These are phyloP conservation scores for Rutpela maculata DNA, from an alignment of 2,888 invertebrate species.

Conservation along the genomic window DNA sequence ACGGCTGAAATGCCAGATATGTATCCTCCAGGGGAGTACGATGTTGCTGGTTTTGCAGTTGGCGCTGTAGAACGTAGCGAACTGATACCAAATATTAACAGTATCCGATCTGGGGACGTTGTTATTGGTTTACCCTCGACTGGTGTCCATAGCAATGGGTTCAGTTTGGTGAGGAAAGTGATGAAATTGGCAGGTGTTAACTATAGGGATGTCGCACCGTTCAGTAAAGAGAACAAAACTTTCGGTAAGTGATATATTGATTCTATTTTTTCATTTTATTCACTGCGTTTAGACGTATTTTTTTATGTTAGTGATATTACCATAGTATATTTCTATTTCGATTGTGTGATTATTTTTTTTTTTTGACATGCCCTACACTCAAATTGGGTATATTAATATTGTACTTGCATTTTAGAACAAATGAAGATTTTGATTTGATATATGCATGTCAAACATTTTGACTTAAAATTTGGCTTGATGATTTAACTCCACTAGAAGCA, in stretches of 20 bases:
- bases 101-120: conserved; percentile 85
- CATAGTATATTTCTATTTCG: too few relatives aligned
- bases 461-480: too few relatives aligned
- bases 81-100: conserved; percentile 81
- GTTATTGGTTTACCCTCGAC: conserved; percentile 91
- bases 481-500: too few relatives aligned
- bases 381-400: too few relatives aligned
- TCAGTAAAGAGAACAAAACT: conserved; percentile 81
- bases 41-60: conserved; percentile 96
- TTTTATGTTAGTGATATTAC: too few relatives aligned
- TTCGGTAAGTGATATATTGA: conserved; percentile 77
- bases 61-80: conserved; percentile 89
- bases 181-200: conserved; percentile 81
- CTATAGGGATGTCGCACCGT: conserved; percentile 83
- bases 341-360: too few relatives aligned
- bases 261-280: background rate
- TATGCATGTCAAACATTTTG: too few relatives aligned
- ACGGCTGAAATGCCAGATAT: conserved; percentile 99
- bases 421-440: too few relatives aligned
- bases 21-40: conserved; percentile 92
- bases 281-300: too few relatives aligned
- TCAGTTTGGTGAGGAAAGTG: conserved; percentile 89
- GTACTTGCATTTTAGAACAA: too few relatives aligned
- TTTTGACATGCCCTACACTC: too few relatives aligned
- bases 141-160: conserved; percentile 97